Base-by-base conservation (phyloP, 2,113 vertebrate genomes). In the Cinclus mexicanus region DNA sequence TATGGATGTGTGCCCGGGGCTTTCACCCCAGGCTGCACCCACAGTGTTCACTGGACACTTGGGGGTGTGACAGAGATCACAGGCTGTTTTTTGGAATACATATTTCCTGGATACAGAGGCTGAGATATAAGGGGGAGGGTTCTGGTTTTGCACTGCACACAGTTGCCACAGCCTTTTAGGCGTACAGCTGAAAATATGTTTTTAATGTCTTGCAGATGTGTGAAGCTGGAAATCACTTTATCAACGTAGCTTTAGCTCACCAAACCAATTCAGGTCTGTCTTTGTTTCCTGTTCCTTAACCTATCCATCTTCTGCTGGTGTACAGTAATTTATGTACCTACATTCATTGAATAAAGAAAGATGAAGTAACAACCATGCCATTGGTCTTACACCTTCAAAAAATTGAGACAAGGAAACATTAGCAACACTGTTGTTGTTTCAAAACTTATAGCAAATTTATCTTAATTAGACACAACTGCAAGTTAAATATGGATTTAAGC, bases 171-270 rank as follows among this genome's bases (percentile, higher is more conserved):
- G 31, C 6, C 13, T 74, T 46, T 67, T 11, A 81, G 9, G 6
- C 35, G 14, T 39, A 35, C 20, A 4, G 68, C 29, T 90, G 35
- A 93, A 61, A 95, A 93, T 52, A 74, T 7, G 6, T 74, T 95
- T 89, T 94, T 87, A 86, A 97, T 81, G 82, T 97, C 83, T 97
- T 97, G 33, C 97, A 98, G 98, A 94, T 98, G 68, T 98, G 98
- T 96, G 98, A 98, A 97, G 97, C 98, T 97, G 98, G 98, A 60
- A 98, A 98, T 94, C 98, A 98, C 93, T 98, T 98, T 86, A 98
- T 98, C 97, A 98, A 98, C 18, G 97, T 97, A 76, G 59, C 97
- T 18, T 87, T 98, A 93, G 97, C 98, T 67, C 97, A 98, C 55
- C 97, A 97, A 42, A 98, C 79, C 88, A 96, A 98, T 59, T 97